Conservation (phyloP, 1,140 invertebrate genomes). For the Euglossa dilemma region DNA sequence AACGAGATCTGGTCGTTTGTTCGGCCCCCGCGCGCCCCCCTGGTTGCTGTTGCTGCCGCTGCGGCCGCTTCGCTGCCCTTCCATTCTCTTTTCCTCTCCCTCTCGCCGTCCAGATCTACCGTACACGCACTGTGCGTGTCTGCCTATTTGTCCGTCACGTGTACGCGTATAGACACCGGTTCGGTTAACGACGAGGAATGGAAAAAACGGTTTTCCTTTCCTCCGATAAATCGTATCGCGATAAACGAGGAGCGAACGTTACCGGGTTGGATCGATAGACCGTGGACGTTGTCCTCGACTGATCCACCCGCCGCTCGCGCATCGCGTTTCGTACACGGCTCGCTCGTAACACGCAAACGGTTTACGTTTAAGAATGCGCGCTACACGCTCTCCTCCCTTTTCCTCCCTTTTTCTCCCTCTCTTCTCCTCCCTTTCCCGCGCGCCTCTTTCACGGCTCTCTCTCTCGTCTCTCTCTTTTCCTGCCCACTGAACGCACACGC, state of each 20-base stretch:
- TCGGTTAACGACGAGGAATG: background rate
- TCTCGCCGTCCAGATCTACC: background rate
- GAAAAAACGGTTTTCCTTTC: background rate
- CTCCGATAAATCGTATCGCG: conserved; percentile 41
- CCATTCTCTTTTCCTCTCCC: background rate
- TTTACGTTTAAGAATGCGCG: conserved; percentile 40
- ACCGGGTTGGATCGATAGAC: conserved; percentile 53
- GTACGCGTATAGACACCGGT: no score
- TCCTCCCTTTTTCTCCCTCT: no score
- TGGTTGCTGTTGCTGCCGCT: background rate
- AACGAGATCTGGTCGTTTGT: conserved; percentile 42
- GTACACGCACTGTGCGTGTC: fast-evolving
- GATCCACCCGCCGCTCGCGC: conserved; percentile 20
- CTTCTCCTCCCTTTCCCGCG: no score
- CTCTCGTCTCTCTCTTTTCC: background rate
- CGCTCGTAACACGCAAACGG: conserved; percentile 23
- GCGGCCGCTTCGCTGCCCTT: background rate
- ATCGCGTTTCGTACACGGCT: conserved; percentile 1
- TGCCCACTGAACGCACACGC: background rate
- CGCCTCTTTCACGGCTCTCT: no score
- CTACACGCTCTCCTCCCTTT: background rate
- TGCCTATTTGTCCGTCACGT: background rate
- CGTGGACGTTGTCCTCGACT: conserved; percentile 14
- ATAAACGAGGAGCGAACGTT: conserved; percentile 60
- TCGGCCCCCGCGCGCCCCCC: background rate